phyloP scores from a whole-genome alignment of 2,888 invertebrate species.

The Eumerus sabulonum region DNA sequence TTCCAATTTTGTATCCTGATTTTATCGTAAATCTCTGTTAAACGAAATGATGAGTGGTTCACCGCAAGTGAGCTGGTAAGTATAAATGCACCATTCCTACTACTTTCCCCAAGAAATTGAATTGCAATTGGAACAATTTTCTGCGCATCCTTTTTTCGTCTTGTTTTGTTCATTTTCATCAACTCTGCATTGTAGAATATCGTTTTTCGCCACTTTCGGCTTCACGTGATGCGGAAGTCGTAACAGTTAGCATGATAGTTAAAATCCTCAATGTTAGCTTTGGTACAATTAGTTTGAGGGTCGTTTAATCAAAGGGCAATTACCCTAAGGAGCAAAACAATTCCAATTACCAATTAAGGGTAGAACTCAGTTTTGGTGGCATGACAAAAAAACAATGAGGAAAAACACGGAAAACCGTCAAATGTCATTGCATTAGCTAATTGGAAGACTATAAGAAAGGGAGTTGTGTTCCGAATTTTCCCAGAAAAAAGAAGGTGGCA shows the following conservation, averaged over 20 bases:
- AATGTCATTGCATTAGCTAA: conserved; percentile 69
- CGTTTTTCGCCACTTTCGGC: conserved; percentile 28
- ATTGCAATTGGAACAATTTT: conserved; percentile 56
- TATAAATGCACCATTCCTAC: neutral
- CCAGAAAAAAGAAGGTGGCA: conserved; percentile 13
- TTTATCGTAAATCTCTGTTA: conserved; percentile 57
- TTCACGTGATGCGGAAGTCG: conserved; percentile 24
- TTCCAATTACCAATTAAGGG: conserved; percentile 65
- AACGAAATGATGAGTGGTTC: conserved; percentile 34
- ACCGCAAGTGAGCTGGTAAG: conserved; percentile 12
- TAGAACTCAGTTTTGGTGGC: conserved; percentile 6
- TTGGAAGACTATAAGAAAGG: conserved; percentile 51
- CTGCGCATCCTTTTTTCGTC: conserved; percentile 10
- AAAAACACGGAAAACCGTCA: conserved; percentile 26
- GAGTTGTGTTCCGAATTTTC: conserved; percentile 34
- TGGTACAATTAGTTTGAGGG: conserved; percentile 42
- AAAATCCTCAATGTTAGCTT: conserved; percentile 8
- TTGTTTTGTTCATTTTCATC: conserved; percentile 50
- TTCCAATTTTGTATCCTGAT: conserved; percentile 64
- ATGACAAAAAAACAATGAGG: conserved; percentile 2
- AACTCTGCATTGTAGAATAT: conserved; percentile 52
- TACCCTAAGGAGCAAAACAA: conserved; percentile 67
- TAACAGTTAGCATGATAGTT: no score
- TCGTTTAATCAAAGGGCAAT: conserved; percentile 62
- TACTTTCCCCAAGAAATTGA: conserved; percentile 34